Evolutionary conservation across 2,797 vertebrate species (phyloP).

Genomic region (Syndactyla subalaris): DNA sequence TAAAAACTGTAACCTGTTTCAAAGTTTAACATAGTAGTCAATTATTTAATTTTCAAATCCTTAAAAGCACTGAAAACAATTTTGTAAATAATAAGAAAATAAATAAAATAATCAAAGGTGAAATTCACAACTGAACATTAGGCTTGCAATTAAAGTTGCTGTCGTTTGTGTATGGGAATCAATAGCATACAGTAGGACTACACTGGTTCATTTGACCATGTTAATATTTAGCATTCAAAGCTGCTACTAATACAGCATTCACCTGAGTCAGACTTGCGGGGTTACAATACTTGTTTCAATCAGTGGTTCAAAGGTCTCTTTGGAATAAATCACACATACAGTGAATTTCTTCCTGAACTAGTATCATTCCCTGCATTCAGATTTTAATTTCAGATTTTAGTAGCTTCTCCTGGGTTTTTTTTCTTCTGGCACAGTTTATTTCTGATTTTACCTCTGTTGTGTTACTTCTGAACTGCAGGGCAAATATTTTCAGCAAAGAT

Average conservation of each 20-base stretch:
- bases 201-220: not conserved
- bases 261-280: not conserved
- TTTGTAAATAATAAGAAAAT: slow-evolving; percentile 13
- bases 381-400: not conserved
- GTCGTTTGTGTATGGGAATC: not conserved
- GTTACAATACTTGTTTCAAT: not conserved
- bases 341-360: not conserved
- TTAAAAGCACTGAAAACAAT: not conserved
- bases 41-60: not conserved
- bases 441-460: not conserved
- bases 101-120: not conserved
- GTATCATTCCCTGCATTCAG: not conserved
- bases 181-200: not conserved
- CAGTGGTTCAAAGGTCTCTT: not conserved
- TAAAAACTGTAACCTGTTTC: not conserved
- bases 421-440: not conserved
- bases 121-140: not conserved
- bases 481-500: not conserved
- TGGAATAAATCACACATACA: not conserved
- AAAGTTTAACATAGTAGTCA: not conserved
- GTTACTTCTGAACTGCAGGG: not conserved
- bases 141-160: not conserved
- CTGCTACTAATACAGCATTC: not conserved
- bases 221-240: not conserved
- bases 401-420: not conserved